Base-by-base conservation (phyloP, 2,113 vertebrate genomes). In the Thermophis baileyi region DNA sequence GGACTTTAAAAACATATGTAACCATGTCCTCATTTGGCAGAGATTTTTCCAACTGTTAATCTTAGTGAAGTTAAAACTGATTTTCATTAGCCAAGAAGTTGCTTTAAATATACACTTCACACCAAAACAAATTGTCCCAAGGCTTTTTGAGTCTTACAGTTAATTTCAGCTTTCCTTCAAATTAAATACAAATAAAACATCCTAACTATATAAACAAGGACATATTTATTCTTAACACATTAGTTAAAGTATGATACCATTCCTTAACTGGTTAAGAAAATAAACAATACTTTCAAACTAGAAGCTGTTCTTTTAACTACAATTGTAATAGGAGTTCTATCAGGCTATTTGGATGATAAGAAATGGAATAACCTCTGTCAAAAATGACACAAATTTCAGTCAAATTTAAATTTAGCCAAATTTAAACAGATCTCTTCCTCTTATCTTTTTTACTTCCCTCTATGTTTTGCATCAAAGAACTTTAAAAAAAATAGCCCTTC, bases 141-240 rank as follows among this genome's bases (percentile, higher is more conserved):
- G 63, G 30, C 91, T 91, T 94, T 90, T 94, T 90, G 50, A 89
- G 89, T 93, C 69, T 90, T 94, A 46, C 50, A 93, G 91, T 7
- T 93, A 88, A 88, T 89, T 81, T 14, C 12, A 96, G 81, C 87
- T 94, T 89, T 49, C 60, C 85, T 85, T 57, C 89, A 94, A 96
- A 69, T 91, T 90, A 94, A 95, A 92, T 63, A 89, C 69, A 95
- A 95, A 94, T 95, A 92, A 90, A 89, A 60, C 69, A 92, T 85
- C 3, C 95, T 91, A 93, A 92, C 89, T 95, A 88, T 95, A 93
- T 93, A 96, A 97, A 95, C 74, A 95, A 0, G 47, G 94, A 94
- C 91, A 93, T 95, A 95, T 95, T 96, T 95, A 90, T 94, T 96
- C 95, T 96, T 95, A 96, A 91, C 94, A 93, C 0, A 0, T 95